Base-by-base conservation (phyloP, 2,797 vertebrate genomes). In the Sebastes goodei region DNA sequence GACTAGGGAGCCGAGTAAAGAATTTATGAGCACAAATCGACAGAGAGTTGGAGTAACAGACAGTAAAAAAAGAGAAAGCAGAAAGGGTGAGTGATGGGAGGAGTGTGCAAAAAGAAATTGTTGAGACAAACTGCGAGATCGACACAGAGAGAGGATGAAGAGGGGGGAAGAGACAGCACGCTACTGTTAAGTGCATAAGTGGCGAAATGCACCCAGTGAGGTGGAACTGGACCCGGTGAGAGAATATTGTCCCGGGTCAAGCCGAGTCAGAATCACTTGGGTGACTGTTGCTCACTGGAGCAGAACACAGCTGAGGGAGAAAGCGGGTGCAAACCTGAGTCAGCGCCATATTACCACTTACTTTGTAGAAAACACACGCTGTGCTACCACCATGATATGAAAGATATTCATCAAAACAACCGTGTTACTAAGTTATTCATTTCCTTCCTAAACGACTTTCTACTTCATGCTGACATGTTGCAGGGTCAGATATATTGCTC, bases 171-270 rank as follows among this genome's bases (percentile, higher is more conserved):
- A 80, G 88, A 87, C 92, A 79, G 90, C 85, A 85, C 70, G 90
- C 89, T 83, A 75, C 86, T 80, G 86, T 90, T 95, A 96, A 95
- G 90, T 96, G 88, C 90, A 86, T 96, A 94, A 96, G 87, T 94
- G 89, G 88, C 90, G 65, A 83, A 87, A 92, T 92, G 93, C 89
- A 94, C 85, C 82, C 93, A 95, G 79, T 73, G 83, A 96, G 85
- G 90, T 93, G 94, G 95, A 96, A 96, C 87, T 87, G 91, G 92
- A 96, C 95, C 90, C 85, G 74, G 86, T 91, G 87, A 94, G 81
- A 93, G 86, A 93, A 91, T 71, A 57, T 76, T 96, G 95, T 95
- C 91, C 85, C 61, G 70, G 89, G 87, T 93, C 88, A 93, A 87
- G 90, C 87, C 81, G 10, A 90, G 90, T 94, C 91, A 93, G 80